Conservation (phyloP, 1,140 invertebrate genomes). For the Idris sp. region DNA sequence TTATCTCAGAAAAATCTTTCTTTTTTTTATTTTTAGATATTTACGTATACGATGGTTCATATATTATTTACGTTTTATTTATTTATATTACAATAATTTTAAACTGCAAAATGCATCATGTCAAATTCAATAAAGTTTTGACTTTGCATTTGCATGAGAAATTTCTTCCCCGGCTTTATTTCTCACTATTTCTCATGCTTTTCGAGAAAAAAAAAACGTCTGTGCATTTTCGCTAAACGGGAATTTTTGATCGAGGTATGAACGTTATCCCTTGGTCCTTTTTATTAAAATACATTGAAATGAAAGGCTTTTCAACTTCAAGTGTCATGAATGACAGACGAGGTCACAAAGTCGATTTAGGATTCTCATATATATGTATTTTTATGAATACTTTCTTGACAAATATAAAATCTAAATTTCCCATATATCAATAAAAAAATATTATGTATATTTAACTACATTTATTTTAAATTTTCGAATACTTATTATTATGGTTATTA, state of each 20-base stretch:
- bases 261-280: not conserved
- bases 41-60: no score
- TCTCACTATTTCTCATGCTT: constrained; percentile 33
- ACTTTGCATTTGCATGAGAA: constrained; percentile 3
- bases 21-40: no score
- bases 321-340: constrained; percentile 35
- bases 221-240: constrained; percentile 35
- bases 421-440: no score
- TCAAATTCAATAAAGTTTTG: constrained; percentile 25
- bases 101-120: not conserved
- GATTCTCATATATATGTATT: constrained; percentile 21
- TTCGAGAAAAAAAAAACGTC: constrained; percentile 48
- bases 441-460: no score
- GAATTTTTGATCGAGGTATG: constrained; percentile 8
- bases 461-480: no score
- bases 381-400: no score
- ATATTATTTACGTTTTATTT: no score
- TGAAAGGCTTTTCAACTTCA: constrained; percentile 31
- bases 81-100: not conserved
- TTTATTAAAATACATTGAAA: constrained; percentile 11
- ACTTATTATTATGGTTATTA: no score
- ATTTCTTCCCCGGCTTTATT: constrained; percentile 2
- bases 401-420: no score
- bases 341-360: constrained; percentile 35
- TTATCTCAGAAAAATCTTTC: no score